These are phyloP conservation scores for Semaprochilodus insignis DNA, from an alignment of 2,797 vertebrate species.

Conservation along the genomic window DNA sequence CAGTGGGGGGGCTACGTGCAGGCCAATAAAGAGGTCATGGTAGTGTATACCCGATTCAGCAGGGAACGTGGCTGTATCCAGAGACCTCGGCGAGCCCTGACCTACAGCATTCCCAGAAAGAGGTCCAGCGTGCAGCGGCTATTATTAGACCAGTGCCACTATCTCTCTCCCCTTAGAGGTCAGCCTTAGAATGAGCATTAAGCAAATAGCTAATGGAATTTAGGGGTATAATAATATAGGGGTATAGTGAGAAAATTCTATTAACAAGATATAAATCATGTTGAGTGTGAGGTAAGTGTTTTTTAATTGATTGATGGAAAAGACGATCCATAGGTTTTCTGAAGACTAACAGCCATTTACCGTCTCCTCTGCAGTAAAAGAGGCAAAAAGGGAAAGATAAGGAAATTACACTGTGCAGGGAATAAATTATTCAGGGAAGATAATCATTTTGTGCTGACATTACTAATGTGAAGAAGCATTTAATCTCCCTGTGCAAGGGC, in stretches of 20 bases:
- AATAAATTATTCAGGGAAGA: constrained; percentile 99
- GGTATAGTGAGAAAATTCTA: constrained; percentile 99
- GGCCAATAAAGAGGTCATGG: constrained; percentile 57
- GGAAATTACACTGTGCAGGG: constrained; percentile 87
- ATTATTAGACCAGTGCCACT: constrained; percentile 83
- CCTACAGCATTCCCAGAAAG: constrained; percentile 89
- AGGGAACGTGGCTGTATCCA: constrained; percentile 70
- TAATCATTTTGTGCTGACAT: constrained; percentile 98
- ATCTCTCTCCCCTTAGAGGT: constrained; percentile 85
- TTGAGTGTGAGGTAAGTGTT: constrained; percentile 99
- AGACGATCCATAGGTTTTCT: constrained; percentile 88
- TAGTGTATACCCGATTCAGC: constrained; percentile 52
- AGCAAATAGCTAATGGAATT: constrained; percentile 98
- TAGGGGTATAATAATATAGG: constrained; percentile 97
- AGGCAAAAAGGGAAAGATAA: constrained; percentile 88
- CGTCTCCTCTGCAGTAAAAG: constrained; percentile 85
- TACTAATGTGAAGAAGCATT: constrained; percentile 98
- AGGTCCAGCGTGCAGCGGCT: constrained; percentile 78
- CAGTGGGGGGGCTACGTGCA: constrained; percentile 25
- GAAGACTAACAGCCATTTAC: constrained; percentile 94
- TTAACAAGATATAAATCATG: constrained; percentile 99
- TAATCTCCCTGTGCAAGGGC: constrained; percentile 86
- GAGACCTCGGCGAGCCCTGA: constrained; percentile 79
- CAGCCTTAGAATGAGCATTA: constrained; percentile 93
- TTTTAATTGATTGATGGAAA: constrained; percentile 99